These are phyloP conservation scores for Sparidentex hasta DNA, from an alignment of 2,797 vertebrate genomes.

Conservation along the genomic window DNA sequence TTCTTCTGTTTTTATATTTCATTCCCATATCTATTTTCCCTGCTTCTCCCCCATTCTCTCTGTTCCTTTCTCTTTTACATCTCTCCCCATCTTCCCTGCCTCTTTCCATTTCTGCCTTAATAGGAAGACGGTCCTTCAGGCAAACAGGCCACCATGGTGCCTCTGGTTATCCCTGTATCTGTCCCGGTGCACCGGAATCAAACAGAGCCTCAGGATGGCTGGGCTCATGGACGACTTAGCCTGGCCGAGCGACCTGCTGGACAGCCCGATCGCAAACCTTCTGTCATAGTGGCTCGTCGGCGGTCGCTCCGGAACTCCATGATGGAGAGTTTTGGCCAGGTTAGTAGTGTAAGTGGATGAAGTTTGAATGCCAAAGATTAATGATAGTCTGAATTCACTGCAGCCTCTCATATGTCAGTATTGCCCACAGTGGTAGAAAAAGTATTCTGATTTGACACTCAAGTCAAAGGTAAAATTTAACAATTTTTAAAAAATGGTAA, in stretches of 20 bases:
- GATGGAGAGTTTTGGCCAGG: slow-evolving; percentile 70
- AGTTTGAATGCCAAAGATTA: not conserved
- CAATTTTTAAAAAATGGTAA: not conserved
- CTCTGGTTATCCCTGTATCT: slow-evolving; percentile 94
- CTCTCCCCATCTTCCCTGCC: slow-evolving; percentile 12
- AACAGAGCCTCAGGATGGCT: slow-evolving; percentile 79
- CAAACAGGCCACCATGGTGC: slow-evolving; percentile 79
- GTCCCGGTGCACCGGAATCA: slow-evolving; percentile 88
- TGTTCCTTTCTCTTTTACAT: slow-evolving; percentile 6
- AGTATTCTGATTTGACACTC: not conserved
- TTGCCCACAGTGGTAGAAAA: not conserved
- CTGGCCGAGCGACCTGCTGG: slow-evolving; percentile 73
- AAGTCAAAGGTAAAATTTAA: not conserved
- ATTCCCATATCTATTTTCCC: slow-evolving; percentile 9
- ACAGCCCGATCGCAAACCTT: slow-evolving; percentile 85
- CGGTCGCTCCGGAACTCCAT: slow-evolving; percentile 87
- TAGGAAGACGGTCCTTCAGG: slow-evolving; percentile 69
- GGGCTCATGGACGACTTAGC: slow-evolving; percentile 80
- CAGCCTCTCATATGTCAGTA: not conserved
- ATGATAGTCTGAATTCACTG: not conserved
- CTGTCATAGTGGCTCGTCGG: slow-evolving; percentile 91
- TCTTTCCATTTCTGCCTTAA: slow-evolving; percentile 15
- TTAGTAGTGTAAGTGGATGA: slow-evolving; percentile 41
- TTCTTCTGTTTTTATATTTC: slow-evolving; percentile 43
- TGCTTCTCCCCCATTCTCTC: slow-evolving; percentile 18